Conservation (phyloP, 2,797 vertebrate genomes). For the Malurus leucopterus region DNA sequence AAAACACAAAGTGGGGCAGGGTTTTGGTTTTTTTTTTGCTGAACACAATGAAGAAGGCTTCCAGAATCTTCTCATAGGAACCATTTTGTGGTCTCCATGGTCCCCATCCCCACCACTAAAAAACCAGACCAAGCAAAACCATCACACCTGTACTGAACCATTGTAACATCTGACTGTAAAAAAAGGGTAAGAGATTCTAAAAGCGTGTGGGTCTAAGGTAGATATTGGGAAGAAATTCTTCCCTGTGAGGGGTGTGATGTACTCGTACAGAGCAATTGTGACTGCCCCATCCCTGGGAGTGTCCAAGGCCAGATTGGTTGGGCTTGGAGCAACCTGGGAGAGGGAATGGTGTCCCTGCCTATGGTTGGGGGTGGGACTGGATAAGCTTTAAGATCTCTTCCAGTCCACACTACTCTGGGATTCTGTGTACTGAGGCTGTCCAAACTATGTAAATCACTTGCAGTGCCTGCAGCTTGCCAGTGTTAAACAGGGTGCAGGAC, state of each 20-base stretch:
- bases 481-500: background rate
- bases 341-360: background rate
- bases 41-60: too few relatives aligned
- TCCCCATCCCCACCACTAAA: too few relatives aligned
- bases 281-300: background rate
- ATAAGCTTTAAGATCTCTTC: background rate
- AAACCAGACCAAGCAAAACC: too few relatives aligned
- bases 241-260: rapidly evolving
- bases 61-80: too few relatives aligned
- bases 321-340: background rate
- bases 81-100: too few relatives aligned
- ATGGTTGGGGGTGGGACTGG: background rate
- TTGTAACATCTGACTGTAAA: rapidly evolving
- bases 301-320: background rate
- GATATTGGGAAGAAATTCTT: background rate
- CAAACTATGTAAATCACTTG: background rate
- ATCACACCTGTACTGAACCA: background rate
- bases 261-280: background rate
- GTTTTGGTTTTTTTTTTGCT: too few relatives aligned
- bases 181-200: background rate
- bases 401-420: background rate
- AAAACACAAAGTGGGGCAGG: too few relatives aligned
- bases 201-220: background rate
- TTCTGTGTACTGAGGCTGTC: background rate
- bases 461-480: background rate